Conservation (phyloP, 2,113 vertebrate genomes). For the Megatriorchis doriae region DNA sequence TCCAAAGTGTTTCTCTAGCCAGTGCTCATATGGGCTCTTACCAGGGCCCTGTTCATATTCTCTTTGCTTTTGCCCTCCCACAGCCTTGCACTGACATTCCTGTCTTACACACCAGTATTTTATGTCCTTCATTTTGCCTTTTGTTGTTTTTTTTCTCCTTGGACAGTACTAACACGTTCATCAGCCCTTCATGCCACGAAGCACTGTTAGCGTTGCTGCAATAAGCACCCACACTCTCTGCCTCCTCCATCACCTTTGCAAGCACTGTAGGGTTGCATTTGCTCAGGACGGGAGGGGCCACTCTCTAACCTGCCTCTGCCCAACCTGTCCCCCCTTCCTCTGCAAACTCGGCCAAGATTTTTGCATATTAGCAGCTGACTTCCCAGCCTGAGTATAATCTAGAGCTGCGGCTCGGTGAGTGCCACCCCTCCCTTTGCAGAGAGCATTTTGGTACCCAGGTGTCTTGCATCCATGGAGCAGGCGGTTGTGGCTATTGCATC, state of each 20-base stretch:
- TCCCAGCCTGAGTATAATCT: background rate
- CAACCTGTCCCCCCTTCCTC: rapidly evolving
- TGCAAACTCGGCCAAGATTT: background rate
- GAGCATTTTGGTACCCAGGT: background rate
- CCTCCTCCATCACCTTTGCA: background rate
- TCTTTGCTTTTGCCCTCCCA: background rate
- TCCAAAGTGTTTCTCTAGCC: background rate
- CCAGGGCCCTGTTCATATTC: background rate
- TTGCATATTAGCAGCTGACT: background rate
- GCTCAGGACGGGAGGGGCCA: background rate
- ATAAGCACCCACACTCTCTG: background rate
- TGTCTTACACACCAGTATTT: background rate
- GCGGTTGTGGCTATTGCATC: background rate
- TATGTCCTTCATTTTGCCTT: background rate
- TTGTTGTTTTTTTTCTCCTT: background rate
- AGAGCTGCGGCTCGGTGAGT: background rate
- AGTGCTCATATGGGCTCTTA: background rate
- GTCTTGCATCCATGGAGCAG: background rate
- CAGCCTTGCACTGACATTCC: background rate
- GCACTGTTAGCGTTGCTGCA: background rate
- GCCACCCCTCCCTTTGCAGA: background rate
- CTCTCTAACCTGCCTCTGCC: background rate
- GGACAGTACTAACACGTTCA: rapidly evolving
- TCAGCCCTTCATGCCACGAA: rapidly evolving
- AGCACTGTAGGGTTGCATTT: background rate